Evolutionary conservation across 1,140 invertebrate genomes (phyloP).

Genomic region (Caenorhabditis remanei): DNA sequence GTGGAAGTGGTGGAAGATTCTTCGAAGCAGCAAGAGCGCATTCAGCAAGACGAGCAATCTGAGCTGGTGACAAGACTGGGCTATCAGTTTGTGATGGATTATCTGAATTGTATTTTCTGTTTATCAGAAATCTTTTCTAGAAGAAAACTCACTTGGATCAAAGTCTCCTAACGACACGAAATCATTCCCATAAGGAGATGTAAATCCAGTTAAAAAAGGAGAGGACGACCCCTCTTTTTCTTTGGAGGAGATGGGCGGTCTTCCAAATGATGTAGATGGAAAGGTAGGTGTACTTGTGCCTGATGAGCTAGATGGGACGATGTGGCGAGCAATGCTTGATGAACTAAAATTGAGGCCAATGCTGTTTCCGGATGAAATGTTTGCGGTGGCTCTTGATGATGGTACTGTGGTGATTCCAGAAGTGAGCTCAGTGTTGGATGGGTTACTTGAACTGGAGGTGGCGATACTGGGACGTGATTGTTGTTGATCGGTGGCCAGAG

Average conservation of each 20-base stretch:
- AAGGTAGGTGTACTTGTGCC: background rate
- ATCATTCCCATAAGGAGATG: slow-evolving; percentile 26
- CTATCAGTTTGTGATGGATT: slow-evolving; percentile 26
- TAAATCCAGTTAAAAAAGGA: slow-evolving; percentile 30
- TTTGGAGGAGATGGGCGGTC: slow-evolving; percentile 33
- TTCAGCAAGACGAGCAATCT: slow-evolving; percentile 29
- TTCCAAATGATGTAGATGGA: slow-evolving; percentile 12
- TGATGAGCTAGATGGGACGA: slow-evolving; percentile 15
- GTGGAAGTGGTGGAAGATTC: slow-evolving; percentile 34
- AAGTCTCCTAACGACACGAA: slow-evolving; percentile 55
- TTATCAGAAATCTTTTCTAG: too few relatives aligned
- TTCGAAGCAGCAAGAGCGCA: slow-evolving; percentile 25
- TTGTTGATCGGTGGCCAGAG: slow-evolving; percentile 46
- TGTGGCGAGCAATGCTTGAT: slow-evolving; percentile 25
- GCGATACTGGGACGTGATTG: background rate
- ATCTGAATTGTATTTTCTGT: background rate
- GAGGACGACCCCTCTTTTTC: slow-evolving; percentile 54
- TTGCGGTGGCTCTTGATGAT: slow-evolving; percentile 55
- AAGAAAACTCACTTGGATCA: slow-evolving; percentile 53
- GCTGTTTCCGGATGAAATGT: slow-evolving; percentile 56
- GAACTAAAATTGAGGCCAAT: slow-evolving; percentile 57
- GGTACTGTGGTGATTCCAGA: slow-evolving; percentile 37
- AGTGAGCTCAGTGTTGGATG: slow-evolving; percentile 26
- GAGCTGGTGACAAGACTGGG: slow-evolving; percentile 39
- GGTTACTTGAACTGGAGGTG: background rate